A percentile compares a stretch with the other conserved stretches of the same genome.
Conservation (phyloP, 2,113 vertebrate species). For the Suricata suricatta region DNA sequence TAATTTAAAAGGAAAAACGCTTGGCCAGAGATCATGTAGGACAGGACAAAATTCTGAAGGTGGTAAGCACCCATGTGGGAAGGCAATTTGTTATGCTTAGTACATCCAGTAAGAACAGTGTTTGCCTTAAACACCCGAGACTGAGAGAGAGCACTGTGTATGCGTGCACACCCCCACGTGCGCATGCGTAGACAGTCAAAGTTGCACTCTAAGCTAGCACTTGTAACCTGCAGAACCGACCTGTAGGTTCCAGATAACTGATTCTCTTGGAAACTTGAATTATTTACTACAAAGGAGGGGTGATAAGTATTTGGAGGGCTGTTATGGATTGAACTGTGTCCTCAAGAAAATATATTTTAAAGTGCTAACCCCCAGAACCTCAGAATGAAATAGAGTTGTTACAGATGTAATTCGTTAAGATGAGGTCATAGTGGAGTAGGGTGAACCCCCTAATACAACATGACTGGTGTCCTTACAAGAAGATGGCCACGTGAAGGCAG, state of each 20-base stretch:
- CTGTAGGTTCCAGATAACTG: not conserved
- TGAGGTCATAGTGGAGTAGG: not conserved
- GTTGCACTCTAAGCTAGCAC: not conserved
- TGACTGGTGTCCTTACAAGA: not conserved
- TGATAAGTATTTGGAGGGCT: not conserved
- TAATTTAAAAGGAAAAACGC: not conserved
- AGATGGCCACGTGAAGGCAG: not conserved
- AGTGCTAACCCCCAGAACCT: not conserved
- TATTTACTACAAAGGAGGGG: not conserved
- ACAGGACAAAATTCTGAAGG: slow-evolving; percentile 11
- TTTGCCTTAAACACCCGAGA: not conserved
- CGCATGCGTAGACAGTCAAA: not conserved
- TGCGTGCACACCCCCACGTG: accelerated
- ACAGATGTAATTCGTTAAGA: not conserved
- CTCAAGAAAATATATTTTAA: not conserved
- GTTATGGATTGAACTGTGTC: not conserved
- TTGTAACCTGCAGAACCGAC: not conserved
- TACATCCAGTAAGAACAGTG: not conserved
- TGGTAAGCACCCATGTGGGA: not conserved
- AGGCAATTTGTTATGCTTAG: not conserved
- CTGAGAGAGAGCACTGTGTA: not conserved
- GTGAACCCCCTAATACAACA: not conserved
- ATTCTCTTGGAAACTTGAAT: not conserved
- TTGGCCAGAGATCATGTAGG: not conserved
- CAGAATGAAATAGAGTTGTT: not conserved